Percentiles rank a stretch among this genome's conserved stretches.
These are phyloP conservation scores for Tragulus kanchil DNA, from an alignment of 2,113 vertebrate genomes.

Conservation along the genomic window DNA sequence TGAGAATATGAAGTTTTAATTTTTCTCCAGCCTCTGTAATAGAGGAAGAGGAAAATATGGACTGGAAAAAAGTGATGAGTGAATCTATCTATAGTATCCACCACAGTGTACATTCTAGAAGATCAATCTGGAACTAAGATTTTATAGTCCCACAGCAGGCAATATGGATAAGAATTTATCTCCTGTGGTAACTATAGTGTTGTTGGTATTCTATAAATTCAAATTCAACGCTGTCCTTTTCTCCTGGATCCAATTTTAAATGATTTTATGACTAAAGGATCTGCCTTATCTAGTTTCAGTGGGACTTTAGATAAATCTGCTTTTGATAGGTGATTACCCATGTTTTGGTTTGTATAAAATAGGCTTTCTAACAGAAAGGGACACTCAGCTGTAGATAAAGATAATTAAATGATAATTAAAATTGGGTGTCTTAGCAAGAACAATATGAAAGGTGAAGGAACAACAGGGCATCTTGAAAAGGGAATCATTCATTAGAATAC, in stretches of 20 bases:
- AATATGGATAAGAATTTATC: not conserved
- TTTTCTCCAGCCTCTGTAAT: not conserved
- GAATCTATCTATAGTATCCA: not conserved
- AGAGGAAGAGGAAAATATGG: slow-evolving; percentile 18
- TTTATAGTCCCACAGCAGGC: not conserved
- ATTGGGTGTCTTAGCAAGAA: slow-evolving; percentile 71
- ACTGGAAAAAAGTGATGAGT: not conserved
- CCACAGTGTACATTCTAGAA: not conserved
- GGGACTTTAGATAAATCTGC: slow-evolving; percentile 79
- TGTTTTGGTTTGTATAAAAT: slow-evolving; percentile 78
- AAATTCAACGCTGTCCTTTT: slow-evolving; percentile 13
- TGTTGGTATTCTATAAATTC: slow-evolving; percentile 10
- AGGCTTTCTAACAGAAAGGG: slow-evolving; percentile 75
- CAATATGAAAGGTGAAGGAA: slow-evolving; percentile 46
- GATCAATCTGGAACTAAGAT: slow-evolving; percentile 4
- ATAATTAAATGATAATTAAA: slow-evolving; percentile 83
- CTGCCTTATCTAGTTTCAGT: slow-evolving; percentile 68
- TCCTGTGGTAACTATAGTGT: not conserved
- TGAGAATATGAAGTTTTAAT: slow-evolving; percentile 23
- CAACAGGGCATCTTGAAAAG: slow-evolving; percentile 42
- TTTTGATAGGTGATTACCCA: slow-evolving; percentile 82
- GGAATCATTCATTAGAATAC: slow-evolving; percentile 41
- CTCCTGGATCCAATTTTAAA: slow-evolving; percentile 41
- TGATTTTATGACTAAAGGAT: slow-evolving; percentile 75
- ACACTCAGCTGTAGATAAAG: slow-evolving; percentile 80